A percentile compares a stretch with the other conserved stretches of the same genome.
These are phyloP conservation scores for Drosophila kuntzei DNA, from an alignment of 2,888 invertebrate genomes.

Conservation along the genomic window DNA sequence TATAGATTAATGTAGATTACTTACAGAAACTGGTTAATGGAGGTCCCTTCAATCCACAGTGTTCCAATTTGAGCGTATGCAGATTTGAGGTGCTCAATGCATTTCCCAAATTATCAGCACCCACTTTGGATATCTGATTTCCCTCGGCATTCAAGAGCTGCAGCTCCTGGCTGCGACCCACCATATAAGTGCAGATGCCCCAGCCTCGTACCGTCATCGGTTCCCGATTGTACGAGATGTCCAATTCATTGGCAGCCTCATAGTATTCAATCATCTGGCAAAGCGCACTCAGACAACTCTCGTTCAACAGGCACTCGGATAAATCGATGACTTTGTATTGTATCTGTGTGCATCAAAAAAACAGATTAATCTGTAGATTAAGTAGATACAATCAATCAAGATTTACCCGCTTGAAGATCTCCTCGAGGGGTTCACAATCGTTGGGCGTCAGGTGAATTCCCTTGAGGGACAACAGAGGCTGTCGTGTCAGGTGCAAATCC, in stretches of 20 bases:
- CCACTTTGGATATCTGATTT: slow-evolving; percentile 83
- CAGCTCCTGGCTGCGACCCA: slow-evolving; percentile 84
- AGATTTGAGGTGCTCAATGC: slow-evolving; percentile 90
- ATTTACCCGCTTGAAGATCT: slow-evolving; percentile 89
- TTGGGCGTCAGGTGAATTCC: slow-evolving; percentile 88
- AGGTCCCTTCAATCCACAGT: slow-evolving; percentile 90
- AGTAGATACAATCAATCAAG: background rate
- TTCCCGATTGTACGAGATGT: slow-evolving; percentile 91
- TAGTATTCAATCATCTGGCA: slow-evolving; percentile 98
- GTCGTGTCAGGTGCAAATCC: slow-evolving; percentile 85
- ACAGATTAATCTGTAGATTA: slow-evolving; percentile 69
- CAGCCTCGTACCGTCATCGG: slow-evolving; percentile 91
- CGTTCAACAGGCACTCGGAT: slow-evolving; percentile 84
- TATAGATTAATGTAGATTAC: slow-evolving; percentile 49
- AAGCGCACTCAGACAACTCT: slow-evolving; percentile 89
- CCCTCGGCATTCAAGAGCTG: slow-evolving; percentile 84
- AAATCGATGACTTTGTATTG: slow-evolving; percentile 85
- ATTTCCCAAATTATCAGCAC: slow-evolving; percentile 89
- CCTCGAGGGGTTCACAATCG: slow-evolving; percentile 93
- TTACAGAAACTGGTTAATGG: slow-evolving; percentile 91
- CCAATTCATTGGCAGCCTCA: slow-evolving; percentile 91
- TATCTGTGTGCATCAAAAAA: slow-evolving; percentile 83
- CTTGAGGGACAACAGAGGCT: slow-evolving; percentile 87
- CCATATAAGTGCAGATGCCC: slow-evolving; percentile 89
- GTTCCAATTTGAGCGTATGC: slow-evolving; percentile 91